Evolutionary conservation across 2,113 vertebrate genomes (phyloP).

Genomic region (Numenius arquata): DNA sequence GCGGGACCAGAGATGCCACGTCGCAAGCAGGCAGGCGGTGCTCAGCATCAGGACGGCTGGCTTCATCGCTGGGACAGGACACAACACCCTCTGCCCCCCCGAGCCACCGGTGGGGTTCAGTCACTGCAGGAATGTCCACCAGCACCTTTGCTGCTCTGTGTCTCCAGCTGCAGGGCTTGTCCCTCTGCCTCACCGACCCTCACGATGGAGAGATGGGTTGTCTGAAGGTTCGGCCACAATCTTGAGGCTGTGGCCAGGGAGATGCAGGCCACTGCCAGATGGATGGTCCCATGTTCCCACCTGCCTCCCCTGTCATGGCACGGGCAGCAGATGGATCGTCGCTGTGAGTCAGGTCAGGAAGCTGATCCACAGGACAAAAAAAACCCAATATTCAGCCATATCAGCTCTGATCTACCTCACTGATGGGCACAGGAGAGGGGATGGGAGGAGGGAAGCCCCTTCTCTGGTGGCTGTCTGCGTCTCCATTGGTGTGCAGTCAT

Average conservation of each 20-base stretch:
- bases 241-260: background rate
- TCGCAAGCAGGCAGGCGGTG: background rate
- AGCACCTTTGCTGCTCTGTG: background rate
- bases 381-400: background rate
- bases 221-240: fast-evolving
- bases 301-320: background rate
- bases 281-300: background rate
- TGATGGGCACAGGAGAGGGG: background rate
- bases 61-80: background rate
- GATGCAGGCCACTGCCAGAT: background rate
- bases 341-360: background rate
- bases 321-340: background rate
- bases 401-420: background rate
- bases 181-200: background rate
- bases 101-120: fast-evolving
- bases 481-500: fast-evolving
- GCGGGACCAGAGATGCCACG: fast-evolving
- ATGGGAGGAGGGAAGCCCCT: background rate
- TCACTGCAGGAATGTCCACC: background rate
- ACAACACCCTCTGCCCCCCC: background rate
- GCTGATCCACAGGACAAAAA: background rate
- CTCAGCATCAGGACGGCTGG: background rate
- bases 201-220: fast-evolving
- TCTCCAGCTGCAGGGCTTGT: background rate
- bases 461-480: background rate